Conservation (phyloP, 2,888 invertebrate genomes). For the Lepidocyrtoides sp. region DNA sequence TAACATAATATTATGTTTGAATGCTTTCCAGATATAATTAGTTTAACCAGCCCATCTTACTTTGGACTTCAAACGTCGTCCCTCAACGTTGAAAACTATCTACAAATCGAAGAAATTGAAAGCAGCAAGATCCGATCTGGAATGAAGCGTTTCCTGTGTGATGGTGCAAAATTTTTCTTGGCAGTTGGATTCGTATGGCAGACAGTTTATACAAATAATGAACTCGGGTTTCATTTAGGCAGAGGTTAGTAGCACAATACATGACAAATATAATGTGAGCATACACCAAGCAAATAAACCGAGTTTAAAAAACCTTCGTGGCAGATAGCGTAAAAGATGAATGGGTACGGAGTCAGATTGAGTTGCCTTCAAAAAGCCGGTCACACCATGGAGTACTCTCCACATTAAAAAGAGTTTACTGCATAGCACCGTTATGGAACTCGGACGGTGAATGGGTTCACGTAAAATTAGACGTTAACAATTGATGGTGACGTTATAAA, state of each 20-base stretch:
- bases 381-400: neutral
- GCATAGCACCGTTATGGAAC: conserved; percentile 78
- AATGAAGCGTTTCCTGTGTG: conserved; percentile 10
- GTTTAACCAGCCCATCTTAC: neutral
- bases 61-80: neutral
- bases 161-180: conserved; percentile 76
- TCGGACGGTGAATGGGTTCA: conserved; percentile 62
- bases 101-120: conserved; percentile 25
- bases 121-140: neutral
- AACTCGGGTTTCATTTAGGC: conserved; percentile 51
- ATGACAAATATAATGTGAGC: too few relatives aligned
- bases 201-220: conserved; percentile 28
- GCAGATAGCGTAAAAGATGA: conserved; percentile 68
- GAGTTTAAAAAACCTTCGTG: neutral
- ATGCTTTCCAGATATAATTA: neutral
- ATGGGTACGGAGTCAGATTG: conserved; percentile 71
- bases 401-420: conserved; percentile 61
- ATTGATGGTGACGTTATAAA: too few relatives aligned
- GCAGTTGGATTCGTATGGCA: conserved; percentile 79
- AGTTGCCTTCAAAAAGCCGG: neutral
- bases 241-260: conserved; percentile 56
- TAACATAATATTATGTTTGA: too few relatives aligned
- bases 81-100: neutral
- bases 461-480: conserved; percentile 11
- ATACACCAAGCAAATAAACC: too few relatives aligned